phyloP scores from a whole-genome alignment of 2,797 vertebrate genomes.

The Sebastes vulpes region DNA sequence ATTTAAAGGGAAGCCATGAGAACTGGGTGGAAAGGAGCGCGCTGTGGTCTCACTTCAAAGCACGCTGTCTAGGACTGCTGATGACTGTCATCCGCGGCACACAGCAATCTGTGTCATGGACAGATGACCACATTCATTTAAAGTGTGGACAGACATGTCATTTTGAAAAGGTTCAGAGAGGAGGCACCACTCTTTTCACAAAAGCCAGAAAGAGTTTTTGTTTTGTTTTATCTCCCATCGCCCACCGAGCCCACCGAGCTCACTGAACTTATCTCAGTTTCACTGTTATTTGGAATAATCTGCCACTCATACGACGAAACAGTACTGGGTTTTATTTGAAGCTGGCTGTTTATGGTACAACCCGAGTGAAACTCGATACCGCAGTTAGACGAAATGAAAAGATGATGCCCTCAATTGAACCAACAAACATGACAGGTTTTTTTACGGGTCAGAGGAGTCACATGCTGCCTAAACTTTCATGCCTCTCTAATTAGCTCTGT shows the following conservation, averaged over 20 bases:
- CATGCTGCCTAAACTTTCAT: slow-evolving; percentile 61
- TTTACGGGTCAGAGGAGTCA: slow-evolving; percentile 58
- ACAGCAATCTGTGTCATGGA: slow-evolving; percentile 76
- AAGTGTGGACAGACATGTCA: slow-evolving; percentile 71
- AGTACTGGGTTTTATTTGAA: slow-evolving; percentile 25
- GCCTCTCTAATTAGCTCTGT: slow-evolving; percentile 66
- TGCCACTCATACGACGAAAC: slow-evolving; percentile 1
- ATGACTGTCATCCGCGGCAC: slow-evolving; percentile 67
- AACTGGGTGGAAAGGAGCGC: slow-evolving; percentile 69
- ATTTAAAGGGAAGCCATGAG: slow-evolving; percentile 82
- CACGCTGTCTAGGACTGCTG: slow-evolving; percentile 52
- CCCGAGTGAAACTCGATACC: slow-evolving; percentile 30
- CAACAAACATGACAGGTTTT: slow-evolving; percentile 52
- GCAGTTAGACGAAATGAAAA: slow-evolving; percentile 39
- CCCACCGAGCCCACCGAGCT: not conserved
- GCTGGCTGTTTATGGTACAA: slow-evolving; percentile 22
- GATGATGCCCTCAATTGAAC: slow-evolving; percentile 55
- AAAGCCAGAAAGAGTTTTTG: slow-evolving; percentile 9
- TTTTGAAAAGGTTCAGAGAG: slow-evolving; percentile 68
- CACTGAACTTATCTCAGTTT: slow-evolving; percentile 20
- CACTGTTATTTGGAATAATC: slow-evolving; percentile 21
- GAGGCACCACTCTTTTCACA: slow-evolving; percentile 27
- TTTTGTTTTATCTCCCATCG: slow-evolving; percentile 11
- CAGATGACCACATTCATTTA: slow-evolving; percentile 78
- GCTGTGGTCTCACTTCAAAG: slow-evolving; percentile 76